phyloP scores from a whole-genome alignment of 1,140 invertebrate genomes.

The Saccostrea echinata region DNA sequence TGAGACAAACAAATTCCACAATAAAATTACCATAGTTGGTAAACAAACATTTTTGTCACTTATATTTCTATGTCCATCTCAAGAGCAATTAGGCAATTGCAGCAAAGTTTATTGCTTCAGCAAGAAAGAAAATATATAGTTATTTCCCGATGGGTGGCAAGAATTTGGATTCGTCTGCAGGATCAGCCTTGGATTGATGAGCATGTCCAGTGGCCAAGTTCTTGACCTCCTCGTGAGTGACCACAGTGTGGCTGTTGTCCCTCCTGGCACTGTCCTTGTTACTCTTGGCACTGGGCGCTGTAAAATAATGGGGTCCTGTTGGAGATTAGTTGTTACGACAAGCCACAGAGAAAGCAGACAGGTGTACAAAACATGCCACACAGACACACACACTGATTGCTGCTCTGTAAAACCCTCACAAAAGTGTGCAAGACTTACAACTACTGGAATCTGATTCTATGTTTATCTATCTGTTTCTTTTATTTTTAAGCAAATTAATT shows the following conservation, averaged over 20 bases:
- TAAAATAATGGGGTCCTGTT: slow-evolving; percentile 58
- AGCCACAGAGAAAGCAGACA: slow-evolving; percentile 10
- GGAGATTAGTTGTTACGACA: slow-evolving; percentile 41
- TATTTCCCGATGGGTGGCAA: slow-evolving; percentile 60
- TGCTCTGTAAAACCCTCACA: not conserved
- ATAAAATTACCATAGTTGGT: not conserved
- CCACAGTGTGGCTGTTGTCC: slow-evolving; percentile 44
- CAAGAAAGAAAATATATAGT: not conserved
- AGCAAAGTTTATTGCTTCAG: not conserved
- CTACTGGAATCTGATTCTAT: not conserved
- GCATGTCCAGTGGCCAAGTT: slow-evolving; percentile 30
- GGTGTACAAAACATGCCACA: not conserved
- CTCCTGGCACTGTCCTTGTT: slow-evolving; percentile 58
- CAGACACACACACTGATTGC: not conserved
- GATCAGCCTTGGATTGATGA: slow-evolving; percentile 42
- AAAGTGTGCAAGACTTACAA: not conserved
- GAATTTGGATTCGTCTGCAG: slow-evolving; percentile 55
- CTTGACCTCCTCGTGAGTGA: slow-evolving; percentile 47
- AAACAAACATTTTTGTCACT: not conserved
- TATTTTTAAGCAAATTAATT: too few species aligned
- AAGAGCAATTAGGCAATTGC: not conserved
- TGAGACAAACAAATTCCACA: not conserved
- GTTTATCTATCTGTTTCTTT: not conserved
- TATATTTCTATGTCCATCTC: not conserved
- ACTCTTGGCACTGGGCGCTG: slow-evolving; percentile 65